Percentiles rank a stretch among this genome's conserved stretches.
Evolutionary conservation across 2,113 vertebrate species (phyloP).

Genomic region (Columbina picui): DNA sequence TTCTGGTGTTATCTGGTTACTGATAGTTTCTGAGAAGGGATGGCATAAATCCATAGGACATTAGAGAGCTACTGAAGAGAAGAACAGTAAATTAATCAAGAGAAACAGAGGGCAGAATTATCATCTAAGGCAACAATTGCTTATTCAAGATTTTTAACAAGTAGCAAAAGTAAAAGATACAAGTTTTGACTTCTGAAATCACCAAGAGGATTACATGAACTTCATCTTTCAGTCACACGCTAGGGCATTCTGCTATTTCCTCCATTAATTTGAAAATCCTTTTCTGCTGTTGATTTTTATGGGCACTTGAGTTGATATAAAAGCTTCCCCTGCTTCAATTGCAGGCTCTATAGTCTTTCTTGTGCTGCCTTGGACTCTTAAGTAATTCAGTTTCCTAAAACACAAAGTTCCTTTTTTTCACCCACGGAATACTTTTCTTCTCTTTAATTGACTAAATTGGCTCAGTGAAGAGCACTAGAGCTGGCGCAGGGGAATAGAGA

Average conservation of each 20-base stretch:
- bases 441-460: conserved; percentile 11
- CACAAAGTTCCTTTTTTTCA: neutral
- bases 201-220: no score
- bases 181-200: neutral
- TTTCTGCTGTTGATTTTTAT: neutral
- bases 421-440: neutral
- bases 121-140: neutral
- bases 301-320: neutral
- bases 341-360: neutral
- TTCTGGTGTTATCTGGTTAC: neutral
- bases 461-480: neutral
- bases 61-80: neutral
- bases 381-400: neutral
- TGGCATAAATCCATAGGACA: neutral
- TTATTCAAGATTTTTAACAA: neutral
- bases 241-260: neutral
- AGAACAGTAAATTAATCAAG: neutral
- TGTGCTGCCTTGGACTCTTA: neutral
- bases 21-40: neutral
- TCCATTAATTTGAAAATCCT: neutral
- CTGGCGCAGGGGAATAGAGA: neutral
- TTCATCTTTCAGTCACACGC: neutral
- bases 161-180: neutral
- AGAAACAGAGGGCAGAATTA: neutral
- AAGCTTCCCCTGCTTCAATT: neutral